Base-by-base conservation (phyloP, 2,888 invertebrate species). In the Azorinus chamasolen region DNA sequence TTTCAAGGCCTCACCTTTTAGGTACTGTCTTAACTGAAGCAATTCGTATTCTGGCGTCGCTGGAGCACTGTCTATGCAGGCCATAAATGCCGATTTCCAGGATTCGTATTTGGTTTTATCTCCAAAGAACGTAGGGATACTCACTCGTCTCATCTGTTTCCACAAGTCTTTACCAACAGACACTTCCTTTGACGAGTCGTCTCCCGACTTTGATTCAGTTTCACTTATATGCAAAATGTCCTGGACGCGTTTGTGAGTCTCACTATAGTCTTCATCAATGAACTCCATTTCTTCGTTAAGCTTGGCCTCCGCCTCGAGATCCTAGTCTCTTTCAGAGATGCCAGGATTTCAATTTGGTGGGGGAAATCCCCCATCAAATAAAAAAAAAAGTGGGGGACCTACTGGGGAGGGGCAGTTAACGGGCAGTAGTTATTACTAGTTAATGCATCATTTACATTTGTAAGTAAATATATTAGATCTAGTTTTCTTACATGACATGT, bases 41-140 rank as follows among this genome's bases (percentile, higher is more conserved):
- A 72, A 10, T 24, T 59, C 46, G 20, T 46, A 59, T 27, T 59
- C 59, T 14, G 48, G 32, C 3, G 76, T 69, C 2, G 73, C 69
- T 39, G 72, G 76, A 4, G 80, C 69, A 20, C 54, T 8, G 27
- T 81, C 74, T 14, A 74, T 64, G 46, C 74, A 77, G 20, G 74
- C 50, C 25, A 45, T 39, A 32, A 78, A 71, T 20, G 68, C 61
- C 10, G 14, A 41, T 41, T 12, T 51, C 71, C 81, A 72, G 18
- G 61, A 46, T 20, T 58, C 45, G 24, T 80, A 77, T 16, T 53
- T 71, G 10, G 45, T 32, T 22, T 71, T 77, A 20, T 71, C 63
- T 12, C 74, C 83, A 24, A 45, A 22, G 57, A 83, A 80, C 14
- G 51, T 41, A 14, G 80, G 75, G n/a, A 78, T 75, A 22, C 41